Percentiles rank a stretch among this genome's conserved stretches.
Conservation (phyloP, 2,888 invertebrate genomes). For the Drosophila paranaensis region DNA sequence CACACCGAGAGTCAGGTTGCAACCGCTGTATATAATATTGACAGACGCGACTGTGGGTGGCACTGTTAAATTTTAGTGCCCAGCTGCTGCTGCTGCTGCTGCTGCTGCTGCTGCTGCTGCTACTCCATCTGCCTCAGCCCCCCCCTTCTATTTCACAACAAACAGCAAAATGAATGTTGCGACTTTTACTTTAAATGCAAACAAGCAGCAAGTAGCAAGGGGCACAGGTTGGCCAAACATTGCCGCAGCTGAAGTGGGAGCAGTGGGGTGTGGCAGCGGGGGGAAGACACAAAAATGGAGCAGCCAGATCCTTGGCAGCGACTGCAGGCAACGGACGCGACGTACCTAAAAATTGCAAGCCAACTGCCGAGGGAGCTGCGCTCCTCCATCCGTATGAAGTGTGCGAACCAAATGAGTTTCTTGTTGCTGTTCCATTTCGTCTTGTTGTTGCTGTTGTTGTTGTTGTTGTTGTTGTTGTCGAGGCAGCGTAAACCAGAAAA, state of each 20-base stretch:
- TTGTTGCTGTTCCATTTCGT: slow-evolving; percentile 24
- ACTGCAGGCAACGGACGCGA: slow-evolving; percentile 46
- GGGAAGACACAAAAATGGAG: slow-evolving; percentile 39
- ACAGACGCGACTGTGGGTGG: slow-evolving; percentile 46
- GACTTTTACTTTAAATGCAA: slow-evolving; percentile 65
- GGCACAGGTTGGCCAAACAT: slow-evolving; percentile 29
- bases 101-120: not conserved
- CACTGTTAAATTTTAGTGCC: slow-evolving; percentile 57
- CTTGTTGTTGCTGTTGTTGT: slow-evolving; percentile 2
- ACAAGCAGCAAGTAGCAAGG: slow-evolving; percentile 32
- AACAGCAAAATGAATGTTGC: slow-evolving; percentile 46
- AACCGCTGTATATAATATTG: slow-evolving; percentile 40
- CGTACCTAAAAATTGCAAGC: slow-evolving; percentile 41
- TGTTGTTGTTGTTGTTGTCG: slow-evolving; percentile 3
- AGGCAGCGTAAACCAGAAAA: slow-evolving; percentile 27
- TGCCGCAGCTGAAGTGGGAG: slow-evolving; percentile 6
- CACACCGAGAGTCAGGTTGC: slow-evolving; percentile 4
- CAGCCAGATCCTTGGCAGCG: slow-evolving; percentile 67
- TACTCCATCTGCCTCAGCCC: rapidly evolving
- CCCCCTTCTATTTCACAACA: slow-evolving; percentile 29
- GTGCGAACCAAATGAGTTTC: slow-evolving; percentile 65
- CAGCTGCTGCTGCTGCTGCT: slow-evolving; percentile 31
- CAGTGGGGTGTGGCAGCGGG: not conserved
- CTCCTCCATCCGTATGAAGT: slow-evolving; percentile 50
- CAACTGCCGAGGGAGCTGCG: slow-evolving; percentile 30